Base-by-base conservation (phyloP, 2,888 invertebrate genomes). In the Neoscelio sp. region DNA sequence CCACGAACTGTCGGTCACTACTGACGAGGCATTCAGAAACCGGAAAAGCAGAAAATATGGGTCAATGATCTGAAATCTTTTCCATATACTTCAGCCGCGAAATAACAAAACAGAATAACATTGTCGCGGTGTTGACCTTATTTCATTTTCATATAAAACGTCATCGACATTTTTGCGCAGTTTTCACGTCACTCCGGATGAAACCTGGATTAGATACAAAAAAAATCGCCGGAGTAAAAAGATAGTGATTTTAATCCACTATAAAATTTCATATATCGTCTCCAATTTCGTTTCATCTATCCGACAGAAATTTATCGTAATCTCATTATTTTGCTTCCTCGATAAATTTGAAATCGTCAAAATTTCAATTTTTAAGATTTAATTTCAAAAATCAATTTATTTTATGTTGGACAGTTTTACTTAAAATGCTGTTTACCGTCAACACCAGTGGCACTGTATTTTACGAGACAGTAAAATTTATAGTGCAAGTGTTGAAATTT, bases 121-220 rank as follows among this genome's bases (percentile, higher is more conserved):
- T 70, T 70, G 70, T 56, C 48, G 30, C 40, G 70, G n/a, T 38
- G 40, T 52, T 60, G 60, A 70, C 70, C 71, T 54, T 62, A 52
- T 71, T 71, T 74, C 40, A 64, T 74, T 74, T 42, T 35, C 54
- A 42, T 30, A n/a, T 74, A 58, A 65, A 74, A 23, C 64, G 56
- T 65, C 54, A 65, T 74, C 56, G 65, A 56, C 64, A 74, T 65
- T 74, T 74, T n/a, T n/a, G n/a, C n/a, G n/a, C n/a, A n/a, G n/a
- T n/a, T n/a, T 46, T 74, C 73, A 65, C 13, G 73, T 56, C 58
- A 23, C 38, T 12, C 30, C 17, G n/a, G 54, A 48, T 33, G 38
- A 30, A 46, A 33, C 33, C 33, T 20, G 54, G 71, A 71, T 71
- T 71, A 54, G 33, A 58, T 28, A 44, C 62, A 8, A 17, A 52